Evolutionary conservation across 2,113 vertebrate genomes (phyloP).

Genomic region (Columbina picui): DNA sequence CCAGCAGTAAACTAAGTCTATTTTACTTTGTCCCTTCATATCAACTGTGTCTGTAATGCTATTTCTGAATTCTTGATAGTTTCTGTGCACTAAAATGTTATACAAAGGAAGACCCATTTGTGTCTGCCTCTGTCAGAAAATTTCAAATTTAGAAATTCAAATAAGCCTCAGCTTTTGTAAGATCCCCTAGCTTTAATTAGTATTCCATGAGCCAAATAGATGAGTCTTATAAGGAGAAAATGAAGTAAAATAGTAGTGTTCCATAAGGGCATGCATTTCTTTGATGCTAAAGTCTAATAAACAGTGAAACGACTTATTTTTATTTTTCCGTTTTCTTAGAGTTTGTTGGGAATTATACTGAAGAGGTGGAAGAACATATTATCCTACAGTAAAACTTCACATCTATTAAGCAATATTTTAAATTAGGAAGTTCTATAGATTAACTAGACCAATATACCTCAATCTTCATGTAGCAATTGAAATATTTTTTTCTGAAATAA

Average conservation of each 20-base stretch:
- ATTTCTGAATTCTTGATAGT: not conserved
- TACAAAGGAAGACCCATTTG: not conserved
- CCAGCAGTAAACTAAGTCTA: not conserved
- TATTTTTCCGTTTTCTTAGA: not conserved
- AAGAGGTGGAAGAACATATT: not conserved
- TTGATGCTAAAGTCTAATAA: constrained; percentile 12
- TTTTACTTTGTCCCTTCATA: not conserved
- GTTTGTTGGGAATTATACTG: not conserved
- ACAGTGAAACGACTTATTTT: not conserved
- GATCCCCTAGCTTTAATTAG: not conserved
- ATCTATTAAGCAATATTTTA: constrained; percentile 34
- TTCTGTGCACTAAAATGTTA: not conserved
- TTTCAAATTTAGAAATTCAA: constrained; percentile 25
- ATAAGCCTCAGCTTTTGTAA: not conserved
- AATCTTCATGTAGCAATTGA: constrained; percentile 22
- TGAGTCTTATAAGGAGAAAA: not conserved
- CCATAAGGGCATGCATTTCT: not conserved
- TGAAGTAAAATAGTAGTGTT: constrained; percentile 29
- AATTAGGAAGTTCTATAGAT: constrained; percentile 51
- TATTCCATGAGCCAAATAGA: not conserved
- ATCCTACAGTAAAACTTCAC: not conserved
- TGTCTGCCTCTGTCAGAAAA: not conserved
- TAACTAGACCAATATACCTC: constrained; percentile 17
- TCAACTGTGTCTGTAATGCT: not conserved
- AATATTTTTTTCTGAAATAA: constrained; percentile 54